A percentile compares a stretch with the other conserved stretches of the same genome.
Conservation (phyloP, 2,888 invertebrate genomes). For the Quadroppia sp. region DNA sequence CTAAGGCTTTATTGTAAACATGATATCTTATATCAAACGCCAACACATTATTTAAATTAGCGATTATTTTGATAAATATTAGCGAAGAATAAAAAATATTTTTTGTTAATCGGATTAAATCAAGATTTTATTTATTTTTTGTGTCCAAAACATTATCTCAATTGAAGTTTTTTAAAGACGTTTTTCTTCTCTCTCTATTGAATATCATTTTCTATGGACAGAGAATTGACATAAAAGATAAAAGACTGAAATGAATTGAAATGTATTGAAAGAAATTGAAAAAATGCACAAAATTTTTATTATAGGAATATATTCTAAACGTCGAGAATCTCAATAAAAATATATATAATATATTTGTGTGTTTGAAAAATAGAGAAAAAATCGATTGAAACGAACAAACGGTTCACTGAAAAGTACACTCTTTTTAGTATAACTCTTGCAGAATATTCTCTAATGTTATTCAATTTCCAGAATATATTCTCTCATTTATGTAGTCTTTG, state of each 20-base stretch:
- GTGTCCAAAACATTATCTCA: background rate
- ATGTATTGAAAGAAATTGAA: conserved; percentile 2
- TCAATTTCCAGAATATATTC: conserved; percentile 9
- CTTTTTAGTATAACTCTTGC: too few species aligned
- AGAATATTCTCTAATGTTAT: background rate
- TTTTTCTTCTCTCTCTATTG: too few species aligned
- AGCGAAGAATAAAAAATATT: background rate
- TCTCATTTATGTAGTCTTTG: background rate
- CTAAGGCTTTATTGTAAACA: too few species aligned
- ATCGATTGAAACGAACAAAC: conserved; percentile 7
- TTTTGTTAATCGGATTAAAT: background rate
- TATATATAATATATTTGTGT: background rate
- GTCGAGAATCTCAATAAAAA: conserved; percentile 1
- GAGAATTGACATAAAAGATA: conserved; percentile 12
- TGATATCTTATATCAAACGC: background rate
- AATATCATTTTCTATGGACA: background rate
- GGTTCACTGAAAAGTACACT: background rate
- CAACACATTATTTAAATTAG: background rate
- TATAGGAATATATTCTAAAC: background rate
- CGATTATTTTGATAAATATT: background rate
- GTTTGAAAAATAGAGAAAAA: background rate
- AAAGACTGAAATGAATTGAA: background rate
- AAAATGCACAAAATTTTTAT: background rate
- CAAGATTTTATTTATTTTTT: background rate
- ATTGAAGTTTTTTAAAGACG: background rate